Conservation (phyloP, 1,140 invertebrate genomes). For the Heliconius hermathena region DNA sequence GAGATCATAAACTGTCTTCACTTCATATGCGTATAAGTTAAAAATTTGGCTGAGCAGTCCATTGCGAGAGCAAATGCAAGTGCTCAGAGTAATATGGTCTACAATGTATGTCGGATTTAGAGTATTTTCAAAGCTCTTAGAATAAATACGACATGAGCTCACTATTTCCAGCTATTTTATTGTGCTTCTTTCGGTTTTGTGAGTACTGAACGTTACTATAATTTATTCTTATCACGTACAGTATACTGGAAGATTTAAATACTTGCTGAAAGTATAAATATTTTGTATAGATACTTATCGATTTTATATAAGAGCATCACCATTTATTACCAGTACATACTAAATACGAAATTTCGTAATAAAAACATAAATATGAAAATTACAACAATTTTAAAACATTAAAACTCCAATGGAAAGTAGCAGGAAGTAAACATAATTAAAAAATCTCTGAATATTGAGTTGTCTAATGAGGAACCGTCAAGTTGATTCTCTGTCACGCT, state of each 20-base stretch:
- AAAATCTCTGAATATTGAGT: conserved; percentile 14
- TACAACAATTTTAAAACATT: background rate
- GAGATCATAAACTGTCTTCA: conserved; percentile 69
- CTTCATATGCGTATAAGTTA: conserved; percentile 70
- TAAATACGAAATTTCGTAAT: background rate
- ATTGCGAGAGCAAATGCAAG: conserved; percentile 58
- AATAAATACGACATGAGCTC: conserved; percentile 59
- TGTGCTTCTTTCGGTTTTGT: conserved; percentile 31
- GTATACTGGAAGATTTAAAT: background rate
- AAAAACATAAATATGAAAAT: background rate
- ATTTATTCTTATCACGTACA: conserved; percentile 29
- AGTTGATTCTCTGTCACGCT: conserved; percentile 57
- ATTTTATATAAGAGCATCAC: background rate
- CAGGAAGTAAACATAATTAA: background rate
- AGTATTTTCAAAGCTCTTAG: conserved; percentile 58
- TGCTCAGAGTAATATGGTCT: conserved; percentile 61
- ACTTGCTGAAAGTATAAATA: background rate
- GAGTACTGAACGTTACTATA: conserved; percentile 29
- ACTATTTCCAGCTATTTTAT: conserved; percentile 37
- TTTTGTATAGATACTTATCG: background rate
- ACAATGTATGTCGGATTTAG: conserved; percentile 65
- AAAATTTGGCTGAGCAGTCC: conserved; percentile 68
- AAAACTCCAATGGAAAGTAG: background rate
- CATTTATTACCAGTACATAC: background rate
- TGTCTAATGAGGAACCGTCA: conserved; percentile 43